Conservation (phyloP, 2,888 invertebrate genomes). For the Branchellion lobata region DNA sequence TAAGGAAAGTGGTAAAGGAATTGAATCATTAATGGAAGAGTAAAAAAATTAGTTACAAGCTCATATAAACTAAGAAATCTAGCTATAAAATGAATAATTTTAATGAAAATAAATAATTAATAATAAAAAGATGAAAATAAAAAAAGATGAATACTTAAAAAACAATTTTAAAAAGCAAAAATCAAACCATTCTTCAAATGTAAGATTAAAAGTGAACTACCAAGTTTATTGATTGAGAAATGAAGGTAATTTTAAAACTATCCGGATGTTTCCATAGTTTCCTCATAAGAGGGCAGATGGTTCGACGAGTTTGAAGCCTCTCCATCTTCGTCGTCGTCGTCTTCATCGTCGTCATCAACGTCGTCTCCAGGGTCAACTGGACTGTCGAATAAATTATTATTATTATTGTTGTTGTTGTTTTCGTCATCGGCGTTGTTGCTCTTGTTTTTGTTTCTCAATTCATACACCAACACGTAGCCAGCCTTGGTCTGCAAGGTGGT, state of each 20-base stretch:
- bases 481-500: slow-evolving; percentile 61
- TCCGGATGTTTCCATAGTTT: background rate
- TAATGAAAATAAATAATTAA: too few relatives aligned
- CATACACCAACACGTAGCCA: slow-evolving; percentile 66
- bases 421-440: slow-evolving; percentile 18
- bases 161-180: background rate
- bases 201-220: too few relatives aligned
- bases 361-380: background rate
- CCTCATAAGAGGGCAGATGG: background rate
- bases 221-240: too few relatives aligned
- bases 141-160: background rate
- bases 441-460: slow-evolving; percentile 53
- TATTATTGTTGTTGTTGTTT: slow-evolving; percentile 18
- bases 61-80: too few relatives aligned
- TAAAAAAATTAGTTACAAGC: too few relatives aligned
- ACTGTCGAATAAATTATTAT: background rate
- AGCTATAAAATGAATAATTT: too few relatives aligned
- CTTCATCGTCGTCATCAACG: background rate
- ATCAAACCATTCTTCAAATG: background rate
- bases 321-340: background rate
- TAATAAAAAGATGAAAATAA: background rate
- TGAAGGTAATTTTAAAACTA: too few relatives aligned
- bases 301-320: background rate
- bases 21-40: too few relatives aligned
- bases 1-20: too few relatives aligned